Percentiles rank a stretch among this genome's conserved stretches.
Evolutionary conservation across 1,140 invertebrate species (phyloP).

Genomic region (Neotoxoptera formosana): DNA sequence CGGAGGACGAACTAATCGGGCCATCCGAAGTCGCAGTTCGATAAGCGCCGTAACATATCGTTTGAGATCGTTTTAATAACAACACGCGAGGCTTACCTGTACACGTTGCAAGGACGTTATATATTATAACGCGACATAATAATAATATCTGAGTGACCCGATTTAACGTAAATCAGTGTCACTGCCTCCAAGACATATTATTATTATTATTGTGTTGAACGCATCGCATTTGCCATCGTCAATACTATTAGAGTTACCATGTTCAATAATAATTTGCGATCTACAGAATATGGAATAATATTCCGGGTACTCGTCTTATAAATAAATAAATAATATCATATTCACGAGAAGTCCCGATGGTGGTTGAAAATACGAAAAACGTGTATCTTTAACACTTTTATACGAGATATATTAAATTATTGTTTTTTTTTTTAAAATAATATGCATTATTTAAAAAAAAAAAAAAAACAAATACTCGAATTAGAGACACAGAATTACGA

Average conservation of each 20-base stretch:
- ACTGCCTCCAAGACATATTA: not conserved
- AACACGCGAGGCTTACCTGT: not conserved
- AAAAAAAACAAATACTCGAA: not conserved
- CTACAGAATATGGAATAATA: too few species aligned
- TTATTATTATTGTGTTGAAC: not conserved
- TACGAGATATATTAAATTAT: too few species aligned
- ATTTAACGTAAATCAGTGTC: too few species aligned
- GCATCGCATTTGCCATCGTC: not conserved
- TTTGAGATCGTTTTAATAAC: not conserved
- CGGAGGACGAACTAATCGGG: not conserved
- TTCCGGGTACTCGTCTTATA: too few species aligned
- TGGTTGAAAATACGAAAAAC: too few species aligned
- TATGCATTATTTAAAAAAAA: too few species aligned
- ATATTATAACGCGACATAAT: too few species aligned
- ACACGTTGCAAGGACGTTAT: not conserved
- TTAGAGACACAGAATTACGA: not conserved
- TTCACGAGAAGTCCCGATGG: too few species aligned
- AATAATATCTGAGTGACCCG: too few species aligned
- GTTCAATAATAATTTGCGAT: too few species aligned
- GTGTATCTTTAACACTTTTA: too few species aligned
- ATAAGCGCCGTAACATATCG: not conserved
- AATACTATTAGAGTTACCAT: not conserved
- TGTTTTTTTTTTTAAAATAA: not conserved
- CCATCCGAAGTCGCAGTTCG: not conserved
- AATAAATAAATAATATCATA: too few species aligned